These are phyloP conservation scores for Chelidonichthys spinosus DNA, from an alignment of 2,797 vertebrate genomes.

Conservation along the genomic window DNA sequence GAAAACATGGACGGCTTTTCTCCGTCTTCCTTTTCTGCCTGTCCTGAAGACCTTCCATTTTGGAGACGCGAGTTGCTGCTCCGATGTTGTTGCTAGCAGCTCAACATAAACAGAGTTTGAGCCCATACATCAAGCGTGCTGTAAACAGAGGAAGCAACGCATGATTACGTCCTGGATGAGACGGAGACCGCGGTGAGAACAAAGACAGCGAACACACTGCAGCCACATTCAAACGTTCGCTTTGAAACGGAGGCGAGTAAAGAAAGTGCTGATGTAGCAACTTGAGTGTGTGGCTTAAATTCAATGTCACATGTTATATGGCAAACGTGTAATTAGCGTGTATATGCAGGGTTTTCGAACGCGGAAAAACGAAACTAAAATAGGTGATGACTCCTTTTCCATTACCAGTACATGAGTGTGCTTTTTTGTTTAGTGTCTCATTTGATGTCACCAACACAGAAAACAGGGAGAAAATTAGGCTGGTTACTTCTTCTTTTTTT, in stretches of 20 bases:
- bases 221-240: neutral
- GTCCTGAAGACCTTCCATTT: conserved; percentile 1
- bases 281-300: neutral
- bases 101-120: conserved; percentile 52
- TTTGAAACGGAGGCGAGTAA: neutral
- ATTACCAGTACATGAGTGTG: neutral
- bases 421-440: neutral
- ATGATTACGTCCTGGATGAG: conserved; percentile 56
- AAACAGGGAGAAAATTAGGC: neutral
- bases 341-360: neutral
- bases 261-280: neutral
- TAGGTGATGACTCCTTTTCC: neutral
- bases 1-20: conserved; percentile 18
- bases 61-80: neutral
- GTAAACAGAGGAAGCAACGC: conserved; percentile 74
- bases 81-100: neutral
- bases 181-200: conserved; percentile 18
- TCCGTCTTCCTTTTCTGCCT: neutral
- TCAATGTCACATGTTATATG: neutral
- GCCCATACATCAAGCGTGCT: conserved; percentile 26
- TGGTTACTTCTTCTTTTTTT: neutral
- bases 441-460: neutral
- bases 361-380: neutral
- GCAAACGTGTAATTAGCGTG: neutral
- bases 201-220: conserved; percentile 21